phyloP scores from a whole-genome alignment of 2,113 vertebrate species.

The Orycteropus afer region DNA sequence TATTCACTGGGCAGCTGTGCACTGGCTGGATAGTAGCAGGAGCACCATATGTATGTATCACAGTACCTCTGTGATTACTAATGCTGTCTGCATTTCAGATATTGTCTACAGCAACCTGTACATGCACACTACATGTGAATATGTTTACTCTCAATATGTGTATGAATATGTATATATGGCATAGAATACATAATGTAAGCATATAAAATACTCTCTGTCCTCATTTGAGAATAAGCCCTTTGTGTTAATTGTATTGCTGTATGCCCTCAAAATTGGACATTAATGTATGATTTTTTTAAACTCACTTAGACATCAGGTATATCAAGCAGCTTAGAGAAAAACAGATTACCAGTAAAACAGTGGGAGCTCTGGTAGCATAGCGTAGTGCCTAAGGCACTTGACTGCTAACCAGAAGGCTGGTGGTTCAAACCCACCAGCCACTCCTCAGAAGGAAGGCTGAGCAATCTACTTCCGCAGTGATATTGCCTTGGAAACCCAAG shows the following conservation, averaged over 20 bases:
- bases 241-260: background rate
- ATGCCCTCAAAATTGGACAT: background rate
- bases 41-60: background rate
- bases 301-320: background rate
- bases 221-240: background rate
- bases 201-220: background rate
- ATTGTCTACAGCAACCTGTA: background rate
- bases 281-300: constrained; percentile 9
- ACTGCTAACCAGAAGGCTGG: too few species aligned
- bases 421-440: too few species aligned
- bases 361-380: too few species aligned
- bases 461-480: too few species aligned
- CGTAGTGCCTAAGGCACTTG: too few species aligned
- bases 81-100: background rate
- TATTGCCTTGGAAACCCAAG: too few species aligned
- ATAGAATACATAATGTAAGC: background rate
- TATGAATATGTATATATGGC: background rate
- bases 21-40: background rate
- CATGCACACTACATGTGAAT: too few species aligned
- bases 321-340: constrained; percentile 46
- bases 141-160: background rate
- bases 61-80: background rate
- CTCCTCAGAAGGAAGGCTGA: too few species aligned
- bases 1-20: background rate
- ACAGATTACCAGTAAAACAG: background rate